These are phyloP conservation scores for Uria aalge DNA, from an alignment of 2,113 vertebrate genomes.

Conservation along the genomic window DNA sequence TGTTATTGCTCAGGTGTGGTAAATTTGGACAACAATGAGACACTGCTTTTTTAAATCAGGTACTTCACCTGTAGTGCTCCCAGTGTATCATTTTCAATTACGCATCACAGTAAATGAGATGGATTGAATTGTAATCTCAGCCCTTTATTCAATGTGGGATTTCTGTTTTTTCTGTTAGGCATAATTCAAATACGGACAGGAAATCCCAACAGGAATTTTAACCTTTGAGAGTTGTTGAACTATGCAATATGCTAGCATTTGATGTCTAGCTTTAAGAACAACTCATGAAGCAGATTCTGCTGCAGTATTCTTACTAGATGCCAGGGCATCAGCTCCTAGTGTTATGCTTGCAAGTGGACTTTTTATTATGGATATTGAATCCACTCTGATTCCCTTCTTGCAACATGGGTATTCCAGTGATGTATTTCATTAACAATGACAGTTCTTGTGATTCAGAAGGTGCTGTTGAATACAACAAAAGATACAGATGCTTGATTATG, in stretches of 20 bases:
- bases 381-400: neutral
- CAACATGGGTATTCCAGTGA: neutral
- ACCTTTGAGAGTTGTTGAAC: neutral
- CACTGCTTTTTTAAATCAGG: neutral
- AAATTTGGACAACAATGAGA: neutral
- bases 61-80: neutral
- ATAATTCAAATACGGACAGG: neutral
- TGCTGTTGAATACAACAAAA: neutral
- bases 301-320: neutral
- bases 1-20: neutral
- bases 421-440: neutral
- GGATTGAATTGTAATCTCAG: neutral
- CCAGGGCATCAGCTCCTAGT: neutral
- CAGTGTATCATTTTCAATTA: neutral
- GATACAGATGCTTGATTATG: neutral
- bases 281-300: conserved; percentile 14
- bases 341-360: neutral
- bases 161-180: neutral
- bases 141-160: neutral
- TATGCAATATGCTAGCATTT: neutral
- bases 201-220: neutral
- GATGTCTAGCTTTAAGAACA: neutral
- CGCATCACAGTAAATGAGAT: neutral
- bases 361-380: neutral
- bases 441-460: neutral